A percentile compares a stretch with the other conserved stretches of the same genome.
Evolutionary conservation across 2,113 vertebrate species (phyloP).

Genomic region (Laticauda colubrina): DNA sequence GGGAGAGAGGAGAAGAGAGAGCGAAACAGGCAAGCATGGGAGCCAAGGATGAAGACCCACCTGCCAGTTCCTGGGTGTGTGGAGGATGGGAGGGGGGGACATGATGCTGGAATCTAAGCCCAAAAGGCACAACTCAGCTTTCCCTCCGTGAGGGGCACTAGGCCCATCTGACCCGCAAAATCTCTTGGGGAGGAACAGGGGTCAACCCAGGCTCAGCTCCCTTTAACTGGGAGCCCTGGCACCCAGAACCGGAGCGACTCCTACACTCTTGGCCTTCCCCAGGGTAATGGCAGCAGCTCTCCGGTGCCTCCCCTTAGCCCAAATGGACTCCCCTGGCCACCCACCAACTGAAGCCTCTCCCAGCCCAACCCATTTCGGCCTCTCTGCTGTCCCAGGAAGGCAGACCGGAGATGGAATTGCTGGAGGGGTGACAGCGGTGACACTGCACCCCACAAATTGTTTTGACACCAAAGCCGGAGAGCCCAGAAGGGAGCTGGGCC

Average conservation of each 20-base stretch:
- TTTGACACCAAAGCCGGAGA: not conserved
- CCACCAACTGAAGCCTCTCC: not conserved
- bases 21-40: no score
- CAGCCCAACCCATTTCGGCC: not conserved
- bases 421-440: not conserved
- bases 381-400: not conserved
- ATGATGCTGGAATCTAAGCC: not conserved
- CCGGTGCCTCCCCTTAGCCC: not conserved
- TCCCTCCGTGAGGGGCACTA: not conserved
- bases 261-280: not conserved
- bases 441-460: fast-evolving
- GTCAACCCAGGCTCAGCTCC: not conserved
- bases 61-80: not conserved
- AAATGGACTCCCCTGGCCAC: not conserved
- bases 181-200: not conserved
- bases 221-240: no score
- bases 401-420: not conserved
- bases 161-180: not conserved
- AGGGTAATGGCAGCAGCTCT: not conserved
- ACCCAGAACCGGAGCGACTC: not conserved
- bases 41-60: not conserved
- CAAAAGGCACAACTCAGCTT: not conserved
- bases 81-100: not conserved
- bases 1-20: no score
- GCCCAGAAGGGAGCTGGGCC: not conserved